Evolutionary conservation across 2,888 invertebrate genomes (phyloP).

Genomic region (Philereme transversata): DNA sequence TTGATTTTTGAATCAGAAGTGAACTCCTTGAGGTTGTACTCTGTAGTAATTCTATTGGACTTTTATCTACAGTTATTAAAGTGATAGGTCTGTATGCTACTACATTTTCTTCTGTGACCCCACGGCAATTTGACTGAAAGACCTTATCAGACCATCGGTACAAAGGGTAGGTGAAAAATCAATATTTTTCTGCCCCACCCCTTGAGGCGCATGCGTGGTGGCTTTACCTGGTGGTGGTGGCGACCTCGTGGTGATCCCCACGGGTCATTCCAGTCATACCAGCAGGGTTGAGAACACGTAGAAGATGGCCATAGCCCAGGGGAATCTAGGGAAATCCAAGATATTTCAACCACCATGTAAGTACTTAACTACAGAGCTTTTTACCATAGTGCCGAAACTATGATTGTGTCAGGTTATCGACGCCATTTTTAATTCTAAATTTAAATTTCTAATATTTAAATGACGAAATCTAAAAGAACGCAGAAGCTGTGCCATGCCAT

Average conservation of each 20-base stretch:
- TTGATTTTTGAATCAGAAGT: no score
- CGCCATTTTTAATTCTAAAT: background rate
- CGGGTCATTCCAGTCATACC: conserved; percentile 65
- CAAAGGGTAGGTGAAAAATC: conserved; percentile 72
- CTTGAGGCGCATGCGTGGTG: conserved; percentile 73
- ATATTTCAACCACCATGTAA: conserved; percentile 48
- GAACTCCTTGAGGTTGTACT: no score
- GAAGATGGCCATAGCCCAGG: background rate
- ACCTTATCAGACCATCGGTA: conserved; percentile 76
- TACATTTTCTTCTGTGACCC: conserved; percentile 59
- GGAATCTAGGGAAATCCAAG: conserved; percentile 17
- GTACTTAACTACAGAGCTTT: conserved; percentile 25
- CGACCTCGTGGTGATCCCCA: conserved; percentile 33
- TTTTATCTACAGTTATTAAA: no score
- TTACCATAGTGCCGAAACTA: background rate
- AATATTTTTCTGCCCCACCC: conserved; percentile 75
- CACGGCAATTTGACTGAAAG: conserved; percentile 72
- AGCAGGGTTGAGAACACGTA: conserved; percentile 49
- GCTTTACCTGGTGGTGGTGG: conserved; percentile 70
- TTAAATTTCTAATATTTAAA: background rate
- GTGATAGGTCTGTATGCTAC: background rate
- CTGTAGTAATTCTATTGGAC: no score
- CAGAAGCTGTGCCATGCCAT: background rate
- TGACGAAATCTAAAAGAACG: conserved; percentile 1
- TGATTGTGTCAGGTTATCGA: background rate